Evolutionary conservation across 2,797 vertebrate genomes (phyloP), one percentile per base, ranked within the genome.

Genomic region (Chelon auratus): DNA sequence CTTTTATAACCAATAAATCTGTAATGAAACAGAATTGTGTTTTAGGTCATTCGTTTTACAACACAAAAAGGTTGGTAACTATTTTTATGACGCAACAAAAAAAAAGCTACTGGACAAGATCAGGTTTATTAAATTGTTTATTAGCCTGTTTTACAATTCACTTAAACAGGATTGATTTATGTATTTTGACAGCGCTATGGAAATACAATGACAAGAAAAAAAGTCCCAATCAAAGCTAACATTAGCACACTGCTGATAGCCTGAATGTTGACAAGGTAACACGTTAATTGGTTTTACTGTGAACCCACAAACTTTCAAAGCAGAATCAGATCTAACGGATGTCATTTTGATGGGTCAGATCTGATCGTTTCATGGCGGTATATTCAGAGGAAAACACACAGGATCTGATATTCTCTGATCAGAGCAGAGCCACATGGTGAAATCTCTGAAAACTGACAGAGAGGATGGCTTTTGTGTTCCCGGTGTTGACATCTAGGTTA

Each of bases 1-100:
- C 80, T 91, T 93, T 90, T 91, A 89, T 93, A 93, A 92, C 88
- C 93, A 94, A 94, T 95, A 94, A 95, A 95, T 88, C 89, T 91
- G 87, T 92, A 86, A 88, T 90, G 89, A 91, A 78, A 84, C 64
- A 72, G 62, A 66, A 24, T 30, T 58, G 8, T 80, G 52, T 77
- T 77, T 81, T 54, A 45, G 39, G 47, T 85, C 20, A 62, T 85
- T 78, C 86, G 39, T 84, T 70, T 24, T 50, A 74, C 14, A 14
- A 18, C 0, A 43, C 12, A n/a, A 36, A 56, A 67, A 24, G 62
- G 40, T 68, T 57, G 63, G 67, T 40, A 59, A 78, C 8, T 33
- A 54, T 42, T 76, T 68, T 15, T 57, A 33, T 43, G 50, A 24
- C 17, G 62, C 24, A 65, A 47, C 72, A 45, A 72, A 59, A 45